Percentiles rank a stretch among this genome's conserved stretches.
Evolutionary conservation across 2,888 invertebrate species (phyloP).

Genomic region (Himalopsyche tibetana): DNA sequence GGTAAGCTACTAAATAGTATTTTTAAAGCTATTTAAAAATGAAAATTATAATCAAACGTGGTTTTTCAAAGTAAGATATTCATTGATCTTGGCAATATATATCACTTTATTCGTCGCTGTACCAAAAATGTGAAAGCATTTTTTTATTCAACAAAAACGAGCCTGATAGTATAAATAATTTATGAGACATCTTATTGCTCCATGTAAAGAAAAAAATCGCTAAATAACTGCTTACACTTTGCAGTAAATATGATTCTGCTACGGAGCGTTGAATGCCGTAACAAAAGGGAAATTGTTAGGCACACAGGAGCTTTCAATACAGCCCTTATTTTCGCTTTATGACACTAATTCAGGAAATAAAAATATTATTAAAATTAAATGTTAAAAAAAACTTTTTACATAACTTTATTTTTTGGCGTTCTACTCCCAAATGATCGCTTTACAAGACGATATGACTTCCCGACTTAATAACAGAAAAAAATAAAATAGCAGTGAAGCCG

Average conservation of each 20-base stretch:
- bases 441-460: too few relatives aligned
- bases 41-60: too few relatives aligned
- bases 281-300: constrained; percentile 8
- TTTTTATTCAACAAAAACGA: constrained; percentile 12
- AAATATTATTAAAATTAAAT: too few relatives aligned
- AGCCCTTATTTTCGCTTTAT: too few relatives aligned
- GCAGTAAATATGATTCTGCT: constrained; percentile 52
- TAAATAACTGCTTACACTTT: constrained; percentile 47
- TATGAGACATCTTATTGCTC: constrained; percentile 18
- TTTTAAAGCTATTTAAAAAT: too few relatives aligned
- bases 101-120: background rate
- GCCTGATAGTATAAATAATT: constrained; percentile 18
- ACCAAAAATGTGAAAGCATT: background rate
- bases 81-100: background rate
- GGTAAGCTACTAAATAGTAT: too few relatives aligned
- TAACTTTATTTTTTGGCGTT: too few relatives aligned
- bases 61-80: background rate
- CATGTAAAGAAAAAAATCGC: constrained; percentile 29
- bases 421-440: too few relatives aligned
- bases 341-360: too few relatives aligned
- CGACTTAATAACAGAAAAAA: too few relatives aligned
- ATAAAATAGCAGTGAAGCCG: too few relatives aligned
- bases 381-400: too few relatives aligned
- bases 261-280: background rate
- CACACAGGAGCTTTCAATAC: background rate